Conservation (phyloP, 2,888 invertebrate species). For the Caprella mutica region DNA sequence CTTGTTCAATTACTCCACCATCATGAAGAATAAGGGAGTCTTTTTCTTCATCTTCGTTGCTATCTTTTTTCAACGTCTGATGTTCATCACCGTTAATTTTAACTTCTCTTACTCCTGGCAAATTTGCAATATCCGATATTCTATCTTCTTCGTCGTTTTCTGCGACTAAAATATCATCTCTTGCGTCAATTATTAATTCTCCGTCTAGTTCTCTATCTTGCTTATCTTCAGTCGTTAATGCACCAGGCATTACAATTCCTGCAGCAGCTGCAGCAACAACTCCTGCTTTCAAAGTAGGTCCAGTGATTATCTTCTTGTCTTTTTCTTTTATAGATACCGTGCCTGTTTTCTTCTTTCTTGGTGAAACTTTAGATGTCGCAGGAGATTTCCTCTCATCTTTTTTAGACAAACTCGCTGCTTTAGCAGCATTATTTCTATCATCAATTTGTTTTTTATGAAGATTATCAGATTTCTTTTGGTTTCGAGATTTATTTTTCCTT, state of each 20-base stretch:
- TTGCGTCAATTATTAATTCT: constrained; percentile 18
- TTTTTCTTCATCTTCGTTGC: constrained; percentile 32
- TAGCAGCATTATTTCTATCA: constrained; percentile 26
- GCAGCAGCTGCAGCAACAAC: constrained; percentile 31
- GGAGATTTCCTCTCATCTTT: constrained; percentile 15
- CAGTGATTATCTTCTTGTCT: constrained; percentile 30
- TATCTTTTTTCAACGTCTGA: constrained; percentile 25
- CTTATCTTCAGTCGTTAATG: constrained; percentile 23
- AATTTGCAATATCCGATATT: constrained; percentile 33
- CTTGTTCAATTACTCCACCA: constrained; percentile 32
- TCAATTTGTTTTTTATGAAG: constrained; percentile 27
- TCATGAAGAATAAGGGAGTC: constrained; percentile 31
- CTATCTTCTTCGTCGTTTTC: constrained; percentile 34
- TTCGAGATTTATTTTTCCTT: constrained; percentile 7
- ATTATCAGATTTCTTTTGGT: constrained; percentile 16
- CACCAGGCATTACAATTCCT: constrained; percentile 26
- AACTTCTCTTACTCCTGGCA: constrained; percentile 32
- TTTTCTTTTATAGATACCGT: constrained; percentile 21
- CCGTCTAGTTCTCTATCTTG: constrained; percentile 22
- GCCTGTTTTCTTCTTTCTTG: constrained; percentile 20
- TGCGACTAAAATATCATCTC: constrained; percentile 14
- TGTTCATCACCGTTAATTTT: constrained; percentile 28
- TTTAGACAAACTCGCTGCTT: constrained; percentile 20
- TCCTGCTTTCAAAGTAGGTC: constrained; percentile 30
- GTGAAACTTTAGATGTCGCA: constrained; percentile 15